These are phyloP conservation scores for Sebastolobus altivelis DNA, from an alignment of 2,797 vertebrate genomes.

Conservation along the genomic window DNA sequence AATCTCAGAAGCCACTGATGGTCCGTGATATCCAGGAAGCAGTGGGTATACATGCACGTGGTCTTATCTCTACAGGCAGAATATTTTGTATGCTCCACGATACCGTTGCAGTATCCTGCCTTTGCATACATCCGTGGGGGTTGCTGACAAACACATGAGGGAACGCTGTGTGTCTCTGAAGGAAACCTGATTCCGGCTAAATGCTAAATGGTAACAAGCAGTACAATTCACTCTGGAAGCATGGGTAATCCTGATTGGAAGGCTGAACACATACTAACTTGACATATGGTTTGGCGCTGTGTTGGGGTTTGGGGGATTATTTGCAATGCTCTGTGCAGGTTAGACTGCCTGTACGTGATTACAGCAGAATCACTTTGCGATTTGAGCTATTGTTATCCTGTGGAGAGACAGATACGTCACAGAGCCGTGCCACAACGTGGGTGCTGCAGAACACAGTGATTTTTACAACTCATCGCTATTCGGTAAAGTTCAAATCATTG, in stretches of 20 bases:
- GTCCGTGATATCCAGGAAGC: conserved; percentile 12
- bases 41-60: not conserved
- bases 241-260: conserved; percentile 38
- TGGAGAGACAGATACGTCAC: not conserved
- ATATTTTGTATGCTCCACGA: conserved; percentile 26
- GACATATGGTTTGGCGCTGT: conserved; percentile 42
- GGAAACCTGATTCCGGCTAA: conserved; percentile 28
- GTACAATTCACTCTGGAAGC: conserved; percentile 41
- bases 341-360: conserved; percentile 22
- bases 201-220: conserved; percentile 23
- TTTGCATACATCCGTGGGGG: conserved; percentile 39
- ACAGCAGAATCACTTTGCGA: not conserved
- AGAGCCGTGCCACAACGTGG: not conserved
- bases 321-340: conserved; percentile 40
- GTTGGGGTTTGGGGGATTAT: conserved; percentile 48
- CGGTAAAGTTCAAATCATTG: not conserved
- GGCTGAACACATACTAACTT: conserved; percentile 39
- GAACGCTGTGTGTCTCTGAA: conserved; percentile 4
- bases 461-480: not conserved
- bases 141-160: conserved; percentile 35
- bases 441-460: not conserved
- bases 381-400: conserved; percentile 4
- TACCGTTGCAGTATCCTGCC: conserved; percentile 24
- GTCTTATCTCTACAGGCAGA: conserved; percentile 35
- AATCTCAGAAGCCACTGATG: conserved; percentile 23